A percentile compares a stretch with the other conserved stretches of the same genome.
These are phyloP conservation scores for Oedothorax gibbosus DNA, from an alignment of 1,140 invertebrate species.

Conservation along the genomic window DNA sequence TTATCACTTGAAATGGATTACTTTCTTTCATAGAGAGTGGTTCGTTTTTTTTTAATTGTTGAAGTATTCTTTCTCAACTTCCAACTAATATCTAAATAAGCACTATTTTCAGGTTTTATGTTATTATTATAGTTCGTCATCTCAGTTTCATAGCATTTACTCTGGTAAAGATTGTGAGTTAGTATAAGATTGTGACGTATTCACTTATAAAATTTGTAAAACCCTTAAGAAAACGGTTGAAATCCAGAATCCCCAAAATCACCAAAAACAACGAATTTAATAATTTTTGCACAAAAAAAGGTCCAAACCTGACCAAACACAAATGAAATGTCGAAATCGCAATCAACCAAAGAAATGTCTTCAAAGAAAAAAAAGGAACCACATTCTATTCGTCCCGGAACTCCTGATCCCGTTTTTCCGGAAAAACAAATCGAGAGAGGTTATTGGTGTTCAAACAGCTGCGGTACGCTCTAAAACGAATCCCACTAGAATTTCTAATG, in stretches of 20 bases:
- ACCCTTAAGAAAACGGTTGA: neutral
- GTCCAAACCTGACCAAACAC: constrained; percentile 1
- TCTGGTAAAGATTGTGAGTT: too few relatives aligned
- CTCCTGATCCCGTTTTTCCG: constrained; percentile 15
- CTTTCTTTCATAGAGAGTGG: too few relatives aligned
- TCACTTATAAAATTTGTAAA: neutral
- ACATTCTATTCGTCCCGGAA: constrained; percentile 34
- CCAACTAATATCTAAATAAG: neutral
- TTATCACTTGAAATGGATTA: too few relatives aligned
- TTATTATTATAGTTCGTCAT: neutral
- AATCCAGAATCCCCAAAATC: too few relatives aligned
- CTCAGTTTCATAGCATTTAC: neutral
- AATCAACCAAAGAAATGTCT: constrained; percentile 35
- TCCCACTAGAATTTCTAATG: too few relatives aligned
- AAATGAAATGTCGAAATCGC: constrained; percentile 27
- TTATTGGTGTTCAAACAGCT: constrained; percentile 48
- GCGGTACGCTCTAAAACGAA: neutral
- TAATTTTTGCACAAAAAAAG: neutral
- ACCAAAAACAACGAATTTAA: too few relatives aligned
- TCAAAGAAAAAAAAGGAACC: neutral
- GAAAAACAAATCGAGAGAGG: constrained; percentile 48
- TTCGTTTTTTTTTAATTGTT: too few relatives aligned
- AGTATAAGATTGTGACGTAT: too few relatives aligned
- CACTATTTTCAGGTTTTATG: neutral
- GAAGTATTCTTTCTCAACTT: neutral